These are phyloP conservation scores for Notolepis coatsorum DNA, from an alignment of 2,797 vertebrate species.

Conservation along the genomic window DNA sequence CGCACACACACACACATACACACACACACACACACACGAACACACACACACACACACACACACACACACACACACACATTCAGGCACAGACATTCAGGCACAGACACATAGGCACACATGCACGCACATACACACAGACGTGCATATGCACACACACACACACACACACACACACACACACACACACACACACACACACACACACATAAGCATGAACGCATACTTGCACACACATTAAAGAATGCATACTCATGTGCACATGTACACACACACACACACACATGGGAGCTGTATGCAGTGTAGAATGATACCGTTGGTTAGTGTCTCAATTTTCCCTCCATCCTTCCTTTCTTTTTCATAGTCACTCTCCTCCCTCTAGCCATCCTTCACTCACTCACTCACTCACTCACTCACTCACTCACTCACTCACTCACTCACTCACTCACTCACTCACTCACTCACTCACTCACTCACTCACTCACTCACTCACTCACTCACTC, in stretches of 20 bases:
- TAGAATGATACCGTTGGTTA: too few species aligned
- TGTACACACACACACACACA: background rate
- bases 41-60: constrained; percentile 2
- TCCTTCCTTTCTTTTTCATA: too few species aligned
- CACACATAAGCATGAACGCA: background rate
- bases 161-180: background rate
- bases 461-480: constrained; percentile 8
- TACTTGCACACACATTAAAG: background rate
- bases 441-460: background rate
- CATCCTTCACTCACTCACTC: background rate
- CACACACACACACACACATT: constrained; percentile 1
- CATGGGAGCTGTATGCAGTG: too few species aligned
- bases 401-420: background rate
- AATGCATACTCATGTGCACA: too few species aligned
- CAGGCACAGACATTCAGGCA: background rate
- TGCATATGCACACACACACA: background rate
- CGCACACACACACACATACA: background rate
- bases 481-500: background rate
- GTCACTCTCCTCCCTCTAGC: background rate
- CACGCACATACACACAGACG: too few species aligned
- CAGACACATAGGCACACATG: too few species aligned
- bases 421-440: background rate
- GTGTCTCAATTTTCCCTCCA: too few species aligned
- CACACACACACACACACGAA: background rate
- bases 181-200: constrained; percentile 9